A percentile compares a stretch with the other conserved stretches of the same genome.
Evolutionary conservation across 2,797 vertebrate genomes (phyloP).

Genomic region (Pangasius macronema): DNA sequence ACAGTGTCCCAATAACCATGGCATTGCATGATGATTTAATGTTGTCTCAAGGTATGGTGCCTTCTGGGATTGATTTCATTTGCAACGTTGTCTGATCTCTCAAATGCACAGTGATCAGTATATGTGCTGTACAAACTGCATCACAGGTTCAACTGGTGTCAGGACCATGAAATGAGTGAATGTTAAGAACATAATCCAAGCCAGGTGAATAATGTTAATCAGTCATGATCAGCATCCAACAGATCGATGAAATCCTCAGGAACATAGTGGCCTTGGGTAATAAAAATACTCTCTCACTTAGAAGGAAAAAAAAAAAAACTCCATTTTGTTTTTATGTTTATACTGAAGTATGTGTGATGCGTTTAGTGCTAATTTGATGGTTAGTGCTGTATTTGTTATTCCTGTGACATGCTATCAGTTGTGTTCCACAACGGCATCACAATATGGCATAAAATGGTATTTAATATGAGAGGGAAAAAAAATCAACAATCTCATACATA

Average conservation of each 20-base stretch:
- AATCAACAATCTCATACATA: neutral
- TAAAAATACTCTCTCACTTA: neutral
- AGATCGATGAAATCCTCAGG: neutral
- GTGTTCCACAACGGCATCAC: neutral
- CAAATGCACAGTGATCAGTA: neutral
- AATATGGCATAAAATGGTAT: neutral
- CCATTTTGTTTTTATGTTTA: neutral
- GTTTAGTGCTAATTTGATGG: neutral
- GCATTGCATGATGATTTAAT: constrained; percentile 18
- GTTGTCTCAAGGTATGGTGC: neutral
- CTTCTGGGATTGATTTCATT: neutral
- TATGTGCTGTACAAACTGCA: neutral
- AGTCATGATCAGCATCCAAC: neutral
- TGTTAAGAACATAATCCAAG: neutral
- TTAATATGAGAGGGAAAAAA: neutral
- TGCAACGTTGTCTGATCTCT: neutral
- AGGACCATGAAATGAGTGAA: constrained; percentile 22
- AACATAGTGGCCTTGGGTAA: neutral
- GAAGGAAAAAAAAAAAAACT: neutral
- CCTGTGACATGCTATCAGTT: neutral
- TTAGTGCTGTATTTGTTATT: neutral
- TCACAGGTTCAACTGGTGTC: neutral
- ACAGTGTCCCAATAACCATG: neutral
- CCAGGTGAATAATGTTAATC: constrained; percentile 14
- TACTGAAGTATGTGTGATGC: too few species aligned